phyloP scores from a whole-genome alignment of 2,113 vertebrate species.

The Phasianus colchicus region DNA sequence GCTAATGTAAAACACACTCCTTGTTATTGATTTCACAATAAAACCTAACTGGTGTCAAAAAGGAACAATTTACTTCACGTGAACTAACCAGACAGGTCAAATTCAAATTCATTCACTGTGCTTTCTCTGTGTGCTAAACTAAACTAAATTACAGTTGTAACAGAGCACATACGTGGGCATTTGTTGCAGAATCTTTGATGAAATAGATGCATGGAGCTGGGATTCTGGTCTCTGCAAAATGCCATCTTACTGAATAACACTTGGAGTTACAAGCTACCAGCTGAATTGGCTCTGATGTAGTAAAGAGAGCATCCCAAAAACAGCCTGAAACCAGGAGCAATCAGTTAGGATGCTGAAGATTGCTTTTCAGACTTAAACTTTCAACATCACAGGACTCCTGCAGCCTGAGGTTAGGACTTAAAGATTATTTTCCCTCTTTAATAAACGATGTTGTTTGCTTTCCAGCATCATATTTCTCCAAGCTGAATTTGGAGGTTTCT shows the following conservation, averaged over 20 bases:
- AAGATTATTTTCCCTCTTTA: neutral
- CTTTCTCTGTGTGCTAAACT: neutral
- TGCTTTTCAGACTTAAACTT: neutral
- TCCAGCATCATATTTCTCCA: neutral
- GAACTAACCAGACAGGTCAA: slow-evolving; percentile 30
- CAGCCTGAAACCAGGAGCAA: accelerated
- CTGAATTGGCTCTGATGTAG: neutral
- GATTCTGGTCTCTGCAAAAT: neutral
- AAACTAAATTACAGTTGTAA: neutral
- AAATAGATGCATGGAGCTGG: accelerated
- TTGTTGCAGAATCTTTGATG: neutral
- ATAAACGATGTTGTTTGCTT: neutral
- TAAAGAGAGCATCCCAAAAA: neutral
- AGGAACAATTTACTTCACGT: neutral
- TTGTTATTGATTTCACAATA: slow-evolving; percentile 28
- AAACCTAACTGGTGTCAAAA: neutral
- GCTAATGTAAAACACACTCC: neutral
- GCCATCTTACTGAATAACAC: neutral
- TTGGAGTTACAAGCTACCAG: neutral
- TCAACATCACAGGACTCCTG: accelerated
- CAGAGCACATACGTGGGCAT: accelerated
- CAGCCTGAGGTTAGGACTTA: no score
- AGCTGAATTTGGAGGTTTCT: neutral
- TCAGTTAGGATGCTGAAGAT: neutral
- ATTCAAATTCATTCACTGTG: neutral